Base-by-base conservation (phyloP, 2,113 vertebrate genomes). In the Carassius gibelio region DNA sequence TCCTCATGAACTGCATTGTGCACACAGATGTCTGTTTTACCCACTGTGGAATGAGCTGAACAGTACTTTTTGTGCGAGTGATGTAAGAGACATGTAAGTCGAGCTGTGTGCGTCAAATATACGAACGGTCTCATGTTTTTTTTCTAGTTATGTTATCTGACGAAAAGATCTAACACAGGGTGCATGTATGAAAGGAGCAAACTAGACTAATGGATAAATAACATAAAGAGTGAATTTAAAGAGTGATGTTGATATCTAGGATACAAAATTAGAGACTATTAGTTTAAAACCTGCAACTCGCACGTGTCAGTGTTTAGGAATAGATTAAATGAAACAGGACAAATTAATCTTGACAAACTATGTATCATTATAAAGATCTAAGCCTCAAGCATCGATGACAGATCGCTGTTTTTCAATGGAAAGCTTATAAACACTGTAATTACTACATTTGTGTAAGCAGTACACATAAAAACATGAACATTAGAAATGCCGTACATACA, bases 61-160 rank as follows among this genome's bases (percentile, higher is more conserved):
- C 57, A 36, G 5, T 45, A 57, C 48, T 71, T 30, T 66, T 42
- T 26, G 38, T 74, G 83, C 82, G 81, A 93, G 92, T 95, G 94
- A 95, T 94, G 93, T 93, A 95, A 95, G 90, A 86, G 83, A 87
- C 81, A 78, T 91, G 93, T 89, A 94, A 95, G 59, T 23, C 59
- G 8, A 45, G 59, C 59, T 21, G 21, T 61, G 19, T 79, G 76
- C 7, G 6, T n/a, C 21, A 79, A 61, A 62, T 34, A 91, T 92
- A 85, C 81, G 17, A 85, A 83, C 81, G 42, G 81, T 61, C 8
- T 30, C 13, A 14, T 21, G 21, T 66, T 52, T 81, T 80, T 80
- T 34, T 42, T 75, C 50, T 74, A 64, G 52, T 78, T 57, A 59
- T n/a, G 19, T 59, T 82, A 23, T 8, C 61, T 76, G 36, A 52